Percentiles rank a stretch among this genome's conserved stretches.
Evolutionary conservation across 2,113 vertebrate genomes (phyloP).

Genomic region (Panthera uncia): DNA sequence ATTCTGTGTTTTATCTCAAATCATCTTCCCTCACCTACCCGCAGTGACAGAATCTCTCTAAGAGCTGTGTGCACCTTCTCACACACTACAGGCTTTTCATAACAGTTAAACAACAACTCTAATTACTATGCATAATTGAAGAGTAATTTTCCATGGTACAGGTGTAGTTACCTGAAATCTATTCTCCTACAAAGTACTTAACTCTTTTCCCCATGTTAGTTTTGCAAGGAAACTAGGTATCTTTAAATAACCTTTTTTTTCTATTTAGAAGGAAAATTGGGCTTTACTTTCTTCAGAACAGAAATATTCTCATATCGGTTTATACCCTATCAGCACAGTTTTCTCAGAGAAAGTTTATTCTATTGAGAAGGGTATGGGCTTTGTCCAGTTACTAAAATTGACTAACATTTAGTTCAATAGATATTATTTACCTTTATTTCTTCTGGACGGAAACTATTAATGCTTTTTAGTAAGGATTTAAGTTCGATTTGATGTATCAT

Average conservation of each 20-base stretch:
- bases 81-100: constrained; percentile 53
- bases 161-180: constrained; percentile 72
- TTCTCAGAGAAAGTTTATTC: background rate
- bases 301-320: constrained; percentile 1
- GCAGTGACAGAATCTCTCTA: constrained; percentile 5
- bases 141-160: constrained; percentile 72
- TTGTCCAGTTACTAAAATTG: background rate
- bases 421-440: constrained; percentile 34
- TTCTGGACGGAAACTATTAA: background rate
- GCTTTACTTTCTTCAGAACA: constrained; percentile 37
- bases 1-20: constrained; percentile 16
- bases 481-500: background rate
- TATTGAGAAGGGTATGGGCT: background rate
- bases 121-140: constrained; percentile 72
- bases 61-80: background rate
- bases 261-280: constrained; percentile 33
- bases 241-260: constrained; percentile 45
- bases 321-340: background rate
- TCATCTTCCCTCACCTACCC: background rate
- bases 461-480: background rate
- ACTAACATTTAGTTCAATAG: background rate
- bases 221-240: constrained; percentile 45
- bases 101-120: constrained; percentile 74
- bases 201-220: constrained; percentile 47
- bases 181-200: constrained; percentile 60